Evolutionary conservation across 2,113 vertebrate species (phyloP).

Genomic region (Panurus biarmicus): DNA sequence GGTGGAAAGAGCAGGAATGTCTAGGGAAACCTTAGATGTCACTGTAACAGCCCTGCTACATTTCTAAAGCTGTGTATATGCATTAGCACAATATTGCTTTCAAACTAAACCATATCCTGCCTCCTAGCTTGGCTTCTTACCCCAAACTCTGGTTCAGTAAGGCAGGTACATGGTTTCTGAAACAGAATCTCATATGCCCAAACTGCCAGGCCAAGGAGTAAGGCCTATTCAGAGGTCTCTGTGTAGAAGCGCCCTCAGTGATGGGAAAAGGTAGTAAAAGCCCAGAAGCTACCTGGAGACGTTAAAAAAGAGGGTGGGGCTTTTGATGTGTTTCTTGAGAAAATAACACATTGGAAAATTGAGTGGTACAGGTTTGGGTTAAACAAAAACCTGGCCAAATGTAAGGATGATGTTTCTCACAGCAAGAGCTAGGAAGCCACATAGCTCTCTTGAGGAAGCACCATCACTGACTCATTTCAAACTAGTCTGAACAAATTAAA

Average conservation of each 20-base stretch:
- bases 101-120: constrained; percentile 13
- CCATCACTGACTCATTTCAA: constrained; percentile 38
- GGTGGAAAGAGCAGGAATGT: constrained; percentile 46
- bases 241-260: neutral
- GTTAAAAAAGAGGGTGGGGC: neutral
- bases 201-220: neutral
- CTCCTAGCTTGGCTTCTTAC: constrained; percentile 12
- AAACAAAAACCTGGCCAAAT: constrained; percentile 6
- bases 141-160: neutral
- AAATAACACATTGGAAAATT: neutral
- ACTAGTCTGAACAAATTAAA: constrained; percentile 36
- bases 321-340: neutral
- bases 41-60: neutral
- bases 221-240: neutral
- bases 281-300: neutral
- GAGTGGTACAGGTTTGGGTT: neutral
- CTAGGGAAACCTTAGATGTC: constrained; percentile 53
- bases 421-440: neutral
- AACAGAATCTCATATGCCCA: neutral
- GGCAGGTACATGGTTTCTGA: constrained; percentile 1
- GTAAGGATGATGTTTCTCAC: neutral
- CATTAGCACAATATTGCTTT: constrained; percentile 46
- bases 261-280: neutral
- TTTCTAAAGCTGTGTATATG: constrained; percentile 19
- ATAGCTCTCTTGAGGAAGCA: neutral